phyloP scores from a whole-genome alignment of 2,888 invertebrate genomes.

The Notodromas monacha region DNA sequence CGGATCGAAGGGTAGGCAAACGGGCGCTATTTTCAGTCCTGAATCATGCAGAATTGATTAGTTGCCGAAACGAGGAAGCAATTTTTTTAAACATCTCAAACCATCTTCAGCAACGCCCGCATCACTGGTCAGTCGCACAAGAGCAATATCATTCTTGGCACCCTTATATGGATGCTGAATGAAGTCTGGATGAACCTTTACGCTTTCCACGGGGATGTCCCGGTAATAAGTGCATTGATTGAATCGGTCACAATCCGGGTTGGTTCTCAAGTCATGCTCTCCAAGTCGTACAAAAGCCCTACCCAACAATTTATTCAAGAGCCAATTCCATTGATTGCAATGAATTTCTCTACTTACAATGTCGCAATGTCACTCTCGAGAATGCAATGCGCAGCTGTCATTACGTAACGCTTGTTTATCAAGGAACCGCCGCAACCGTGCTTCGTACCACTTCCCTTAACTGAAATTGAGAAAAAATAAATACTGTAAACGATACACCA shows the following conservation, averaged over 20 bases:
- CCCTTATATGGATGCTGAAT: background rate
- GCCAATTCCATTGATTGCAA: no score
- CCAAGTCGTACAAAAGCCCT: background rate
- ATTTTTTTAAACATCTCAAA: no score
- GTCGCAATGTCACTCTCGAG: no score
- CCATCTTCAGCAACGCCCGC: no score
- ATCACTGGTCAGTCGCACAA: constrained; percentile 1
- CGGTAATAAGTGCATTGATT: background rate
- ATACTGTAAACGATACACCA: no score
- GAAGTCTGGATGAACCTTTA: constrained; percentile 1
- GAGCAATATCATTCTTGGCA: background rate
- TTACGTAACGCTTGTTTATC: constrained; percentile 1
- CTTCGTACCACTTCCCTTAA: background rate
- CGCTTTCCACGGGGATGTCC: background rate
- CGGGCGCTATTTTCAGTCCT: no score
- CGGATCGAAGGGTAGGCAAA: no score
- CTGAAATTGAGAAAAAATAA: background rate
- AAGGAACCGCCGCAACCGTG: background rate
- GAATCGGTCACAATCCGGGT: background rate
- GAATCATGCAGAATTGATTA: no score
- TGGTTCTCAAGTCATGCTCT: background rate
- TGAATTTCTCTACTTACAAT: no score
- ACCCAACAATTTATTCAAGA: background rate
- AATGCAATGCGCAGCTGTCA: background rate
- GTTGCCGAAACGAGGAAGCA: no score